Percentiles rank a stretch among this genome's conserved stretches.
phyloP scores from a whole-genome alignment of 2,888 invertebrate genomes.

The Zaprionus bogoriensis region DNA sequence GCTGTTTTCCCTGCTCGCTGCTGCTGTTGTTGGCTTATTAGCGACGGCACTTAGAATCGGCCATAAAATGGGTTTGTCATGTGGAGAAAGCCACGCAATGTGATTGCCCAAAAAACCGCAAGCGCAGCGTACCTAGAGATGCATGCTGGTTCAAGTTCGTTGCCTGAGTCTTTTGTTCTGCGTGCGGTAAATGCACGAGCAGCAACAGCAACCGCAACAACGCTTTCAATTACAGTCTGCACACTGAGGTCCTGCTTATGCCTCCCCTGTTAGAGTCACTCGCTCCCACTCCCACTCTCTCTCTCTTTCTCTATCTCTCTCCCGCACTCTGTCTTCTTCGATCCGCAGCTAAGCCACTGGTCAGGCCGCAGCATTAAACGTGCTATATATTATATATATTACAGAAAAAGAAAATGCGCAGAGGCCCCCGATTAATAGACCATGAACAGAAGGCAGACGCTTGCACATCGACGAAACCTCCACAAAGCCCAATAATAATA shows the following conservation, averaged over 20 bases:
- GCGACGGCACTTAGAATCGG: slow-evolving; percentile 63
- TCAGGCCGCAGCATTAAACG: too few relatives aligned
- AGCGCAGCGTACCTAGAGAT: slow-evolving; percentile 41
- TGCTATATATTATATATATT: slow-evolving; percentile 24
- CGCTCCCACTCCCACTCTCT: neutral
- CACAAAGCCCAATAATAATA: slow-evolving; percentile 4
- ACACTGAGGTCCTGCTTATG: neutral
- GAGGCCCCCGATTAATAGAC: slow-evolving; percentile 65
- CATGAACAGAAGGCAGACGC: slow-evolving; percentile 67
- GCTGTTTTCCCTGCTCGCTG: neutral
- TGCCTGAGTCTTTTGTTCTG: slow-evolving; percentile 57
- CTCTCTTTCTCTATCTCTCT: neutral
- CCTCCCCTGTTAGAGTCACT: too few relatives aligned
- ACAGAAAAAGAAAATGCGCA: slow-evolving; percentile 60
- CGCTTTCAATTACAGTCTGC: neutral
- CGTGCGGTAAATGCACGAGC: slow-evolving; percentile 22
- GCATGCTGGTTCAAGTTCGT: slow-evolving; percentile 57
- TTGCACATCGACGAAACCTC: slow-evolving; percentile 31
- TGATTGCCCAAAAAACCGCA: slow-evolving; percentile 39
- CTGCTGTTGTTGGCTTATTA: slow-evolving; percentile 54
- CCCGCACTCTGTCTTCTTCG: neutral
- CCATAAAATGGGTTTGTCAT: slow-evolving; percentile 42
- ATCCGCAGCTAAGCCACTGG: neutral
- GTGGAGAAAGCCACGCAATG: slow-evolving; percentile 61
- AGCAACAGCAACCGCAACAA: neutral